Conservation (phyloP, 2,888 invertebrate genomes). For the Conistra vaccinii region DNA sequence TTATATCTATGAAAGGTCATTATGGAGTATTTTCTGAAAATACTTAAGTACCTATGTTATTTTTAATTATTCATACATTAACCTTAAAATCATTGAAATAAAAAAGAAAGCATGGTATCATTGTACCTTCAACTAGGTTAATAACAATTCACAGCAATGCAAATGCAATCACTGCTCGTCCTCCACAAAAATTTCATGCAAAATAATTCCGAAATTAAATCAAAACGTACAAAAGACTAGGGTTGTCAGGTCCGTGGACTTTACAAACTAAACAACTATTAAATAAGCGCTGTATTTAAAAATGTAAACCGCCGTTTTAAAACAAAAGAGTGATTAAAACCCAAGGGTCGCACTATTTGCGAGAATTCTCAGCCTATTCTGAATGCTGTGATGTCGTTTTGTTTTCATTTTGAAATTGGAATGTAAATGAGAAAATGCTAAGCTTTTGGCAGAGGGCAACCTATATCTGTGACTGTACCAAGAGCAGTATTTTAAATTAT, state of each 20-base stretch:
- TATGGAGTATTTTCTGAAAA: background rate
- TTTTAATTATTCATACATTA: background rate
- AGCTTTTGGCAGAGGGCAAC: background rate
- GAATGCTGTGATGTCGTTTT: background rate
- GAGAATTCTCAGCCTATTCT: constrained; percentile 16
- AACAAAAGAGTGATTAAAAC: constrained; percentile 29
- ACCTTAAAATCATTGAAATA: background rate
- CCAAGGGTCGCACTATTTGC: constrained; percentile 20
- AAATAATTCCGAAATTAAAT: constrained; percentile 3
- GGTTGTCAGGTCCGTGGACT: background rate
- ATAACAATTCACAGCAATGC: background rate
- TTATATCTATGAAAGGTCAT: too few relatives aligned
- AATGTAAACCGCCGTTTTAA: background rate
- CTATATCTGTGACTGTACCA: too few relatives aligned
- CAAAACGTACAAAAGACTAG: background rate
- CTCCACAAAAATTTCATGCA: background rate
- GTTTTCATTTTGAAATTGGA: constrained; percentile 22
- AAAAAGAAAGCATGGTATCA: background rate
- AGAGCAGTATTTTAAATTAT: too few relatives aligned
- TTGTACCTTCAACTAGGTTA: background rate
- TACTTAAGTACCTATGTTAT: too few relatives aligned
- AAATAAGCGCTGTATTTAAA: background rate
- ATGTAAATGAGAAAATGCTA: constrained; percentile 32
- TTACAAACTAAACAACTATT: background rate
- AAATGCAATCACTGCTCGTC: background rate